Percentiles rank a stretch among this genome's conserved stretches.
Conservation (phyloP, 2,888 invertebrate genomes). For the Melieria crassipennis region DNA sequence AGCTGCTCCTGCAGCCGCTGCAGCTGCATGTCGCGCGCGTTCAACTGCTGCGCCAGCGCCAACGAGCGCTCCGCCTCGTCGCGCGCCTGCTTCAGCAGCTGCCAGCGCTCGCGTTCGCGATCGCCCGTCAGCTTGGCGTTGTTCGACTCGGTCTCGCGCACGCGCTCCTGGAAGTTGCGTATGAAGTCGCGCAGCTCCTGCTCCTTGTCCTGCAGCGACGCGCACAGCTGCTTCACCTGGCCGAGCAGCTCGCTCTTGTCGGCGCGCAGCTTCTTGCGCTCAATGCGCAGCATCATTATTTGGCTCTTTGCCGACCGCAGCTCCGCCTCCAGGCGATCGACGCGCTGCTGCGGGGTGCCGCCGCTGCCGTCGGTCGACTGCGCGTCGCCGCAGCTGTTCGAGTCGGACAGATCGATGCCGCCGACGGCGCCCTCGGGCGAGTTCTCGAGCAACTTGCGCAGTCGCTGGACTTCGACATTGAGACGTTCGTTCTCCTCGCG, state of each 20-base stretch:
- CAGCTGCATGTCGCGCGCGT: conserved; percentile 85
- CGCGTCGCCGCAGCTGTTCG: conserved; percentile 66
- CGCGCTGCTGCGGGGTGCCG: conserved; percentile 63
- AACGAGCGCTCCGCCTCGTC: conserved; percentile 91
- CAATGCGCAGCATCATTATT: conserved; percentile 80
- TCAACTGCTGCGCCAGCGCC: conserved; percentile 86
- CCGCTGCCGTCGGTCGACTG: conserved; percentile 60
- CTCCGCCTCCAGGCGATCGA: conserved; percentile 67
- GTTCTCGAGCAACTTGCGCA: conserved; percentile 67
- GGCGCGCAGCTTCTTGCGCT: conserved; percentile 89
- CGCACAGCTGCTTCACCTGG: conserved; percentile 95
- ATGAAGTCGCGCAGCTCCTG: conserved; percentile 93
- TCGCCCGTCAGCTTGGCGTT: conserved; percentile 72
- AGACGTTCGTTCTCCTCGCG: conserved; percentile 81
- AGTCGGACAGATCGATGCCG: conserved; percentile 63
- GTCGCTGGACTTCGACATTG: conserved; percentile 63
- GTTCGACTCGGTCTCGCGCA: conserved; percentile 80
- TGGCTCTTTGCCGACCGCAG: conserved; percentile 63
- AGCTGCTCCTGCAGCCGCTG: conserved; percentile 87
- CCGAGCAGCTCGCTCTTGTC: conserved; percentile 93
- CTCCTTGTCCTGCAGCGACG: conserved; percentile 93
- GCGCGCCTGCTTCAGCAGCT: conserved; percentile 84
- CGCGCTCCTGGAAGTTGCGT: conserved; percentile 90
- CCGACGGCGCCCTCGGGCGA: conserved; percentile 71
- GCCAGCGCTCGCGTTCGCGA: conserved; percentile 89